Base-by-base conservation (phyloP, 2,888 invertebrate genomes). In the Sarcophaga carnaria region DNA sequence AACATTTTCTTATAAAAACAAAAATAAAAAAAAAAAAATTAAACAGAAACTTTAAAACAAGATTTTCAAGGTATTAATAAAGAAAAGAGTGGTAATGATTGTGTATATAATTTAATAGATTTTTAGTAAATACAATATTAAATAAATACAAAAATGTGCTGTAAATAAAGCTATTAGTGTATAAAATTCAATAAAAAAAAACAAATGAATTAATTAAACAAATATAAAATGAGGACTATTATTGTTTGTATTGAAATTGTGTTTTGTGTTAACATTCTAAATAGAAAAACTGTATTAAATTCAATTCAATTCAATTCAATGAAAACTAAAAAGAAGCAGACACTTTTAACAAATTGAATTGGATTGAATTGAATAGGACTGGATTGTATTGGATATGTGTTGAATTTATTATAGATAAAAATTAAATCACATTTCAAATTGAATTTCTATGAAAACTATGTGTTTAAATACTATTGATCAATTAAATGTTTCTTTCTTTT, bases 121-220 rank as follows among this genome's bases (percentile, higher is more conserved):
- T 37, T 37, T 37, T 10, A 49, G 64, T 88, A 74, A 71, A 76
- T 25, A 71, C 49, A 79, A 70, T 47, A 63, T 70, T 64, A 60
- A 74, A 78, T 74, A 72, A 74, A 83, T 12, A 37, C 27, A 74
- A 71, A 82, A 85, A 11, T 85, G 76, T 88, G 89, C 90, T 90
- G 90, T 90, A 90, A 85, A 90, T 90, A 90, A 86, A 74, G 90
- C 90, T 90, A 88, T 89, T 63, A 81, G 76, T 88, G 89, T 90
- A 89, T 63, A 20, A 80, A 78, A 69, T 59, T 11, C 47, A 54
- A 54, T 37, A 11, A 47, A 77, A 67, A 62, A 59, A 69, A 62
- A 11, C 1, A 14, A 67, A 14, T 22, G 17, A n/a, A 72, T 10
- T 59, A 59, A n/a, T 59, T 59, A 17, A 67, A 25, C 47, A 47